Conservation (phyloP, 2,888 invertebrate genomes). For the Carterocephalus palaemon region DNA sequence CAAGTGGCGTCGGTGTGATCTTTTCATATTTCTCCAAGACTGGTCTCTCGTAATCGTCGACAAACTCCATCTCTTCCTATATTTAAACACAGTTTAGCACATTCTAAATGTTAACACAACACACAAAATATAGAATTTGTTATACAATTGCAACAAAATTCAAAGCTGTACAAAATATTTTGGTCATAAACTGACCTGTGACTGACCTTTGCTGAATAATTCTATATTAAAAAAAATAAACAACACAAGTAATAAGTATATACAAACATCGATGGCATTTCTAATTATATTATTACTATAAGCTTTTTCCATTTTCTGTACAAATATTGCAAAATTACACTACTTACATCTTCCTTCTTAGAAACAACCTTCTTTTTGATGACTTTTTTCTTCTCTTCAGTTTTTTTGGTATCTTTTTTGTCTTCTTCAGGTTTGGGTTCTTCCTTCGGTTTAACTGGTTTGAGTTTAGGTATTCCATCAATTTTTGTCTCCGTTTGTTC, state of each 20-base stretch:
- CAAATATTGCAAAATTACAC: background rate
- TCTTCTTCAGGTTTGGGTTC: slow-evolving; percentile 69
- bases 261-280: slow-evolving; percentile 4
- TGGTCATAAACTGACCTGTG: slow-evolving; percentile 9
- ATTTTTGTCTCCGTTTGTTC: slow-evolving; percentile 71
- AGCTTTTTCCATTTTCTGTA: slow-evolving; percentile 45
- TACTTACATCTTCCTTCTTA: slow-evolving; percentile 74
- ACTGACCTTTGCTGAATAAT: background rate
- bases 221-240: slow-evolving; percentile 10
- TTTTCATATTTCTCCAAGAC: slow-evolving; percentile 85
- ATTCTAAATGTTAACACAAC: slow-evolving; percentile 52
- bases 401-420: slow-evolving; percentile 63
- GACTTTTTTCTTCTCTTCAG: slow-evolving; percentile 60
- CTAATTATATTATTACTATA: slow-evolving; percentile 25
- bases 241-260: slow-evolving; percentile 11
- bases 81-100: slow-evolving; percentile 65
- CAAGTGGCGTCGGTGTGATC: slow-evolving; percentile 73
- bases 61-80: slow-evolving; percentile 73
- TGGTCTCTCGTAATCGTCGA: slow-evolving; percentile 88
- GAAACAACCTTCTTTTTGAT: slow-evolving; percentile 71
- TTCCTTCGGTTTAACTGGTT: slow-evolving; percentile 74
- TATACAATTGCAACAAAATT: slow-evolving; percentile 5
- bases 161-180: slow-evolving; percentile 11
- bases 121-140: slow-evolving; percentile 32
- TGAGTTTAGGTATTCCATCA: slow-evolving; percentile 81